These are phyloP conservation scores for Chrysodeixis includens DNA, from an alignment of 2,888 invertebrate genomes.

Conservation along the genomic window DNA sequence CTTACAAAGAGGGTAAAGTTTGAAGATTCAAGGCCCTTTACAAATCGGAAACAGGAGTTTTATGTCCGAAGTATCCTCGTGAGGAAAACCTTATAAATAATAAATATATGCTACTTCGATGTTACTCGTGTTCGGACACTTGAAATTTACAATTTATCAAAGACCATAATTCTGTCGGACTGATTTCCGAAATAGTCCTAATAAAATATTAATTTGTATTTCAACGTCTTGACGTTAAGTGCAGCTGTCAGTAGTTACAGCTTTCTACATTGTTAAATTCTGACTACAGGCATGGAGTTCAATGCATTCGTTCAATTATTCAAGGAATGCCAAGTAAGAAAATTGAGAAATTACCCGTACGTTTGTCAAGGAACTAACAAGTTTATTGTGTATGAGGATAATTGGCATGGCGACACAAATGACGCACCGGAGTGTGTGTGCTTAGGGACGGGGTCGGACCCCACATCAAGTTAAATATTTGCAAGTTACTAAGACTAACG, in stretches of 20 bases:
- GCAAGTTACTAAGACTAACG: slow-evolving; percentile 5
- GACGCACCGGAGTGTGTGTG: slow-evolving; percentile 14
- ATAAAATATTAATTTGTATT: background rate
- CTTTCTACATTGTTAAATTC: slow-evolving; percentile 9
- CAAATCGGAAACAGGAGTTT: slow-evolving; percentile 1
- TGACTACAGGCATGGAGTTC: slow-evolving; percentile 20
- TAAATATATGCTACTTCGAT: slow-evolving; percentile 1
- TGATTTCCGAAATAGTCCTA: background rate
- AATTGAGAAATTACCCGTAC: slow-evolving; percentile 1
- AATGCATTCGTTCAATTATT: slow-evolving; percentile 35
- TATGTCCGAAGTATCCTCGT: slow-evolving; percentile 4
- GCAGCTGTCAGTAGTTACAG: slow-evolving; percentile 8
- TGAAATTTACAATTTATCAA: slow-evolving; percentile 2
- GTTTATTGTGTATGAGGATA: slow-evolving; percentile 35
- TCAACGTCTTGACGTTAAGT: slow-evolving; percentile 4
- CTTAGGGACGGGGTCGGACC: background rate
- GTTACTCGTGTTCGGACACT: background rate
- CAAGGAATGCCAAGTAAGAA: slow-evolving; percentile 15
- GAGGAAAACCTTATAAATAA: slow-evolving; percentile 1
- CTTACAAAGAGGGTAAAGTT: slow-evolving; percentile 4
- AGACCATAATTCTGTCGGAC: background rate
- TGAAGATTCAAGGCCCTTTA: slow-evolving; percentile 2
- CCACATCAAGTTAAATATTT: slow-evolving; percentile 1
- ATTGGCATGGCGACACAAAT: slow-evolving; percentile 28
- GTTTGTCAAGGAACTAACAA: slow-evolving; percentile 8